Conservation (phyloP, 1,140 invertebrate genomes). For the Pseudomyrmex pallidus region DNA sequence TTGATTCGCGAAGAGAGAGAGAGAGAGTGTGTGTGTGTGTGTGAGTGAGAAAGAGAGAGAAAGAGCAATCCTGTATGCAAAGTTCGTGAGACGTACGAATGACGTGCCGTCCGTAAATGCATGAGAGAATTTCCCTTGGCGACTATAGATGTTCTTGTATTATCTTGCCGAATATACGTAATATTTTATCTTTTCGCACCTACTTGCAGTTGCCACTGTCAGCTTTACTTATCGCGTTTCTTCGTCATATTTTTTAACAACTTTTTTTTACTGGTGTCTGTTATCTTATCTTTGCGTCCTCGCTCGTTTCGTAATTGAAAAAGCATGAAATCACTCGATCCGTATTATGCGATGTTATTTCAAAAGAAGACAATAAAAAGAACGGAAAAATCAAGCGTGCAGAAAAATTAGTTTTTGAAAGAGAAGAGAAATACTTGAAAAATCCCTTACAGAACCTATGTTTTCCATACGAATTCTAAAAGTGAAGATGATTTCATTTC, state of each 20-base stretch:
- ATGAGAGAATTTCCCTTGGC: constrained; percentile 41
- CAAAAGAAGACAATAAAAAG: constrained; percentile 10
- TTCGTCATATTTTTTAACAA: constrained; percentile 28
- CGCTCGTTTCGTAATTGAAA: constrained; percentile 58
- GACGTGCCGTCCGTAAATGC: constrained; percentile 23
- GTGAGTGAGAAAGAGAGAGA: background rate
- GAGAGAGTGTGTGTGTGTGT: background rate
- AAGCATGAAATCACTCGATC: constrained; percentile 71
- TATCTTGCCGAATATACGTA: constrained; percentile 43
- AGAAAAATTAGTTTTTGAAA: background rate
- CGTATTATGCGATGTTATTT: constrained; percentile 62
- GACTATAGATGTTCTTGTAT: constrained; percentile 21
- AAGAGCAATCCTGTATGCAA: constrained; percentile 17
- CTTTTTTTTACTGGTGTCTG: constrained; percentile 44
- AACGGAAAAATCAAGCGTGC: background rate
- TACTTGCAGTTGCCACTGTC: background rate
- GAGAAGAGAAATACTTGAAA: background rate
- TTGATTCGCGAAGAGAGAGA: constrained; percentile 23
- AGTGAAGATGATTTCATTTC: no score
- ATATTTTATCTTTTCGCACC: constrained; percentile 19
- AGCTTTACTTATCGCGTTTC: constrained; percentile 12
- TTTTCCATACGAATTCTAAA: no score
- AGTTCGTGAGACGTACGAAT: constrained; percentile 44
- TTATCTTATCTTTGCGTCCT: constrained; percentile 66
- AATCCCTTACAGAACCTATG: no score